phyloP scores from a whole-genome alignment of 1,140 invertebrate genomes.

The Aricia agestis region DNA sequence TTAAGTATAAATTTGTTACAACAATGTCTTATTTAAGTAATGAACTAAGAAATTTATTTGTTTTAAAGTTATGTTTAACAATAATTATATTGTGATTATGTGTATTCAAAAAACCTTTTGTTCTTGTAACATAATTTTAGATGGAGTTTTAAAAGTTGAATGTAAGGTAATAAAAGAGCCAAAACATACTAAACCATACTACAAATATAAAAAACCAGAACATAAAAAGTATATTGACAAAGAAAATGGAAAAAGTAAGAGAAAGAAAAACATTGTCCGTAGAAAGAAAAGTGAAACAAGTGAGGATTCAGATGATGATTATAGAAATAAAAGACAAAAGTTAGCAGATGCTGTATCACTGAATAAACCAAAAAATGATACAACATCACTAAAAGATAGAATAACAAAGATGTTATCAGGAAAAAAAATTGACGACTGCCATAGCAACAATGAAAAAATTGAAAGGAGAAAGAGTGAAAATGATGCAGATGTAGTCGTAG shows the following conservation, averaged over 20 bases:
- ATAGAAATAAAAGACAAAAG: conserved; percentile 60
- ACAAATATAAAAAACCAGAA: conserved; percentile 45
- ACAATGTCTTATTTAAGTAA: too few species aligned
- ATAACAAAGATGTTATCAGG: conserved; percentile 54
- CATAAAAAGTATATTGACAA: conserved; percentile 21
- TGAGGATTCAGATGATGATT: conserved; percentile 65
- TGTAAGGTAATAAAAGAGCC: conserved; percentile 35
- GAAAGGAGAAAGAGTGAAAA: background rate
- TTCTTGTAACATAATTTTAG: conserved; percentile 37
- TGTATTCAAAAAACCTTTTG: conserved; percentile 47
- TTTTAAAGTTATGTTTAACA: too few species aligned
- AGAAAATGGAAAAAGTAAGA: conserved; percentile 37
- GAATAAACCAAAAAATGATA: conserved; percentile 49
- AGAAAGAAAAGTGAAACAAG: conserved; percentile 55
- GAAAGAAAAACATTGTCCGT: conserved; percentile 40
- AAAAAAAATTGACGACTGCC: conserved; percentile 20
- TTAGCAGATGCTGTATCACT: conserved; percentile 57
- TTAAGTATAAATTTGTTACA: too few species aligned
- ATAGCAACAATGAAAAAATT: background rate
- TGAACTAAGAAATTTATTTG: too few species aligned
- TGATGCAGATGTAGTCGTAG: conserved; percentile 4
- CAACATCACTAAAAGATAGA: conserved; percentile 56
- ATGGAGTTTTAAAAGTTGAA: conserved; percentile 35
- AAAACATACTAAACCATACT: conserved; percentile 38
- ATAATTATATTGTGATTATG: conserved; percentile 25